A percentile compares a stretch with the other conserved stretches of the same genome.
These are phyloP conservation scores for Drosophila paulistorum DNA, from an alignment of 1,140 invertebrate genomes.

Conservation along the genomic window DNA sequence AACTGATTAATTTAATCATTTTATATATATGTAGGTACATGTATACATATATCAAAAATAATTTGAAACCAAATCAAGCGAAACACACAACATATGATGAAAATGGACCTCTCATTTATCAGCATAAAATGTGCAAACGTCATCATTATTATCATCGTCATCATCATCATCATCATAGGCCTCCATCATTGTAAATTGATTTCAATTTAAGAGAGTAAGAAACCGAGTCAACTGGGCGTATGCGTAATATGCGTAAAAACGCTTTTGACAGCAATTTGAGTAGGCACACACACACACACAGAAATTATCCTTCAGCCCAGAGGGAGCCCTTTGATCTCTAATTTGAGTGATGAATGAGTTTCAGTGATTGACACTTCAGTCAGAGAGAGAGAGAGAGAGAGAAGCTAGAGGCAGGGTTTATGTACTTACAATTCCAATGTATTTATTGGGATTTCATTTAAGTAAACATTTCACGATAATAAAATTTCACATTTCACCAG, in stretches of 20 bases:
- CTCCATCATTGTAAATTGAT: constrained; percentile 11
- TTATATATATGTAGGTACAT: not conserved
- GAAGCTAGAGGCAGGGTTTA: not conserved
- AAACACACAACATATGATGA: not conserved
- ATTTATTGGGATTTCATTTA: not conserved
- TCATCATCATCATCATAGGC: not conserved
- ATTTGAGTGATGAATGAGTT: constrained; percentile 69
- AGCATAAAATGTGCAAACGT: constrained; percentile 23
- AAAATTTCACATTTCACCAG: constrained; percentile 15
- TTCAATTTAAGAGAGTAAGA: constrained; percentile 8
- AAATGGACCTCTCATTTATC: constrained; percentile 30
- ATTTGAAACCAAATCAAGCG: constrained; percentile 4
- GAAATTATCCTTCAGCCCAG: constrained; percentile 27
- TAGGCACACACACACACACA: not conserved
- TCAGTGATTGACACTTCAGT: constrained; percentile 51
- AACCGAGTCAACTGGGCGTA: constrained; percentile 38
- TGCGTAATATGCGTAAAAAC: constrained; percentile 53
- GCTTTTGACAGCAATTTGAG: constrained; percentile 37
- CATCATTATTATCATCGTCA: not conserved
- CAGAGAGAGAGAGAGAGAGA: not conserved
- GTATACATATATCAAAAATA: not conserved
- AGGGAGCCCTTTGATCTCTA: constrained; percentile 56
- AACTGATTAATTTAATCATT: constrained; percentile 4
- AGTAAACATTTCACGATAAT: constrained; percentile 43
- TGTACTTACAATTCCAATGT: not conserved